Conservation (phyloP, 2,888 invertebrate genomes). For the Drosophila vallismaia region DNA sequence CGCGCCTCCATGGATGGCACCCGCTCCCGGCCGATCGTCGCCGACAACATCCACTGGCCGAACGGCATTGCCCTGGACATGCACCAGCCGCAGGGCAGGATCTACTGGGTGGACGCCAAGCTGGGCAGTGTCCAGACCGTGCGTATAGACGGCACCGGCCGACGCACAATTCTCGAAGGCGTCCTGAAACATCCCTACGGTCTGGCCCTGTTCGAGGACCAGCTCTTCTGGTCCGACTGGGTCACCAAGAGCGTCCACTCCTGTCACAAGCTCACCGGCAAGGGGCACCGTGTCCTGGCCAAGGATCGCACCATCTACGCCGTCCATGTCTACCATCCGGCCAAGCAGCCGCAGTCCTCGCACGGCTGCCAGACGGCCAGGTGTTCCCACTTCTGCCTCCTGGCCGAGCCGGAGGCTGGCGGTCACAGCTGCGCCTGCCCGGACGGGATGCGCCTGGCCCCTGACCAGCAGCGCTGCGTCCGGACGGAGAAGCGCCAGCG, state of each 20-base stretch:
- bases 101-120: conserved; percentile 96
- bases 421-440: conserved; percentile 90
- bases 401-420: conserved; percentile 85
- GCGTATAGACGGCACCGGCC: conserved; percentile 87
- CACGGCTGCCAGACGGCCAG: conserved; percentile 87
- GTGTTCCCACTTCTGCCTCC: conserved; percentile 92
- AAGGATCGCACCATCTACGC: conserved; percentile 85
- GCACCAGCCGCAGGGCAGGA: conserved; percentile 85
- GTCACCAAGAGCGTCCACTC: conserved; percentile 89
- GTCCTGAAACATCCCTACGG: conserved; percentile 92
- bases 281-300: conserved; percentile 85
- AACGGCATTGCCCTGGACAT: conserved; percentile 94
- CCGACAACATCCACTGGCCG: conserved; percentile 89
- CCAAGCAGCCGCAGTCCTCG: conserved; percentile 85
- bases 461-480: conserved; percentile 86
- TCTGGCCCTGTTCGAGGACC: conserved; percentile 93
- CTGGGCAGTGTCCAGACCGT: conserved; percentile 87
- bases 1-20: conserved; percentile 94
- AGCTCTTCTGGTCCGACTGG: conserved; percentile 96
- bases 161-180: conserved; percentile 86
- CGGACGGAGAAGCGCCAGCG: conserved; percentile 84
- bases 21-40: conserved; percentile 86
- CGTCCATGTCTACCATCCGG: conserved; percentile 90
- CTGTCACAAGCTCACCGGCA: conserved; percentile 91
- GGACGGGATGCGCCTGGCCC: conserved; percentile 87